Conservation (phyloP, 2,888 invertebrate species). For the Bembecia ichneumoniformis region DNA sequence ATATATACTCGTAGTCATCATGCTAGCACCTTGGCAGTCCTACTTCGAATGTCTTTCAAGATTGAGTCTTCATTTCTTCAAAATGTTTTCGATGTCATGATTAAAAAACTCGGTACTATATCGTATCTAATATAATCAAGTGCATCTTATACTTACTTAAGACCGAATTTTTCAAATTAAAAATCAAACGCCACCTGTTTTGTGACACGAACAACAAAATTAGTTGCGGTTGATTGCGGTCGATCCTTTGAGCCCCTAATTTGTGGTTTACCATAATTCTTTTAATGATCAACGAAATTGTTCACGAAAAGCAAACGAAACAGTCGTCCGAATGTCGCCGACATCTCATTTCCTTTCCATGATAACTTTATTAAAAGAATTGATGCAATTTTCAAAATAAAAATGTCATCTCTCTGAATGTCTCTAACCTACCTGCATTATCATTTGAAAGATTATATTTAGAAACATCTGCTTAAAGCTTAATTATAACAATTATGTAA, state of each 20-base stretch:
- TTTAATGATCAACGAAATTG: constrained; percentile 24
- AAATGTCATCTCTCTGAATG: not conserved
- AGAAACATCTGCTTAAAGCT: no score
- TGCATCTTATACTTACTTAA: no score
- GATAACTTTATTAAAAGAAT: constrained; percentile 41
- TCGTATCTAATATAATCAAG: no score
- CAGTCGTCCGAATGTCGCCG: constrained; percentile 14
- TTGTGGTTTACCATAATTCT: constrained; percentile 12
- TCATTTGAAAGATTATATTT: no score
- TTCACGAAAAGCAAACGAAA: constrained; percentile 2
- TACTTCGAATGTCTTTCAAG: no score
- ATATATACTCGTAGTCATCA: no score
- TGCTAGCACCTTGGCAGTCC: no score
- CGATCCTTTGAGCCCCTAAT: constrained; percentile 15
- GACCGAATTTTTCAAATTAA: not conserved
- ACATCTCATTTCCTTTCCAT: constrained; percentile 28
- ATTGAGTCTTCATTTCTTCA: no score
- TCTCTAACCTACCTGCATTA: not conserved
- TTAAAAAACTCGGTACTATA: no score
- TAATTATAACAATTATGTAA: no score
- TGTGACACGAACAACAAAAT: constrained; percentile 16
- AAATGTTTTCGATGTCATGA: no score
- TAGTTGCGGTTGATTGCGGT: constrained; percentile 22
- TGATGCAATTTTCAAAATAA: no score
- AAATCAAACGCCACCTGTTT: constrained; percentile 7